Base-by-base conservation (phyloP, 2,888 invertebrate genomes). In the Ophioninae sp. region DNA sequence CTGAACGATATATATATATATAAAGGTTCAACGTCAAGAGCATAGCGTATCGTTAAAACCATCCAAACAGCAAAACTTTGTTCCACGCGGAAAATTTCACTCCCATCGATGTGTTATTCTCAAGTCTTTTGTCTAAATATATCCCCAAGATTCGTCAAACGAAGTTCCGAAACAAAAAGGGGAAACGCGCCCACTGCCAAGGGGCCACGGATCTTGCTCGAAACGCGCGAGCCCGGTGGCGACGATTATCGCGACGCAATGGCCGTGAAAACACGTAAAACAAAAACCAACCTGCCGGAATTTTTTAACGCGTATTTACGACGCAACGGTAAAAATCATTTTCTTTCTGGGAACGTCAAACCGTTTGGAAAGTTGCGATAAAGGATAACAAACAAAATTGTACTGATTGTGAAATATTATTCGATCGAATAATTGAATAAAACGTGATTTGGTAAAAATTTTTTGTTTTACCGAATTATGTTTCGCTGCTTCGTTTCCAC, bases 81-180 rank as follows among this genome's bases (percentile, higher is more conserved):
- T 20, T 65, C 20, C 68, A n/a, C 5, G n/a, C 23, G 50, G 44
- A 6, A 50, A 68, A 30, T 68, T 50, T 50, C 30, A 67, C 50
- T 50, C 30, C 44, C 30, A 50, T 23, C n/a, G 17, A 68, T 50
- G 21, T 50, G 44, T 17, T 50, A 68, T 30, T 50, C 68, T 68
- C 44, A 21, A 68, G 21, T 21, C 44, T 50, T 50, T 3, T 13
- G 23, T 23, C 44, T 37, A 44, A 21, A 44, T 21, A 67, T 21
- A 67, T 6, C 41, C 67, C 2, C 5, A 17, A 50, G 50, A 50
- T 50, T 10, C 41, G 21, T 44, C 21, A 21, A 21, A 23, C 1
- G 21, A 21, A 44, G 44, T 67, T 13, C 21, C 6, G 21, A 6
- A 13, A 21, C 23, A 2, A 50, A 50, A 17, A 10, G 50, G 50